Evolutionary conservation across 2,113 vertebrate species (phyloP).

Genomic region (Caretta caretta): DNA sequence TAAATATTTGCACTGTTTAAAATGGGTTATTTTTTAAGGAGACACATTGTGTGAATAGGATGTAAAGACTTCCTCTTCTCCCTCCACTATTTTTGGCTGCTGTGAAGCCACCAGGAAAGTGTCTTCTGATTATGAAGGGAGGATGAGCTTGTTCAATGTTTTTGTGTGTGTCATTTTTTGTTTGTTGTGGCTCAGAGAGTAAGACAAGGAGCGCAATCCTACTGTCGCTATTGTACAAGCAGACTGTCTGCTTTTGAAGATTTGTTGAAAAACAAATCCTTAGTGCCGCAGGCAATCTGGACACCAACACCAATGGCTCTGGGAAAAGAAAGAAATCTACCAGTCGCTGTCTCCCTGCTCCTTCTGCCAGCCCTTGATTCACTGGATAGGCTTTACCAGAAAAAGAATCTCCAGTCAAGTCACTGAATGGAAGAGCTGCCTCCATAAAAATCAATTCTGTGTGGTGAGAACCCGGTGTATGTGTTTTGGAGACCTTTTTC

Average conservation of each 20-base stretch:
- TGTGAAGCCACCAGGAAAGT: background rate
- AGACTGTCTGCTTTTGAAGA: slow-evolving; percentile 34
- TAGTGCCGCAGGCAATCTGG: slow-evolving; percentile 45
- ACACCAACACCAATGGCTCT: background rate
- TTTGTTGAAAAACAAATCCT: slow-evolving; percentile 29
- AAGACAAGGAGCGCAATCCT: background rate
- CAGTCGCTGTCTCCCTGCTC: background rate
- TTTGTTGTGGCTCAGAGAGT: slow-evolving; percentile 18
- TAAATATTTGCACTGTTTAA: background rate
- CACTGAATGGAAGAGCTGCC: slow-evolving; percentile 38
- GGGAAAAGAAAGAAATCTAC: slow-evolving; percentile 49
- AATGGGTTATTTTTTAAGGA: background rate
- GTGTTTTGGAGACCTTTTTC: slow-evolving; percentile 40
- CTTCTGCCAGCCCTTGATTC: slow-evolving; percentile 53
- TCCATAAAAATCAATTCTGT: slow-evolving; percentile 67
- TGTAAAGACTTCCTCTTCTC: background rate
- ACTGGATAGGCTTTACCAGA: slow-evolving; percentile 37
- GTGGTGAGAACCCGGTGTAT: slow-evolving; percentile 25
- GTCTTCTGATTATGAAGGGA: background rate
- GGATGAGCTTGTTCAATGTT: background rate
- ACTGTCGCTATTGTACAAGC: background rate
- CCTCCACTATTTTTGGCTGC: background rate
- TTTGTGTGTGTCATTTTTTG: background rate
- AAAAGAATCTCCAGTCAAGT: slow-evolving; percentile 60
- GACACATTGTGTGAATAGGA: background rate